Conservation (phyloP, 2,797 vertebrate species). For the Gouania willdenowi region DNA sequence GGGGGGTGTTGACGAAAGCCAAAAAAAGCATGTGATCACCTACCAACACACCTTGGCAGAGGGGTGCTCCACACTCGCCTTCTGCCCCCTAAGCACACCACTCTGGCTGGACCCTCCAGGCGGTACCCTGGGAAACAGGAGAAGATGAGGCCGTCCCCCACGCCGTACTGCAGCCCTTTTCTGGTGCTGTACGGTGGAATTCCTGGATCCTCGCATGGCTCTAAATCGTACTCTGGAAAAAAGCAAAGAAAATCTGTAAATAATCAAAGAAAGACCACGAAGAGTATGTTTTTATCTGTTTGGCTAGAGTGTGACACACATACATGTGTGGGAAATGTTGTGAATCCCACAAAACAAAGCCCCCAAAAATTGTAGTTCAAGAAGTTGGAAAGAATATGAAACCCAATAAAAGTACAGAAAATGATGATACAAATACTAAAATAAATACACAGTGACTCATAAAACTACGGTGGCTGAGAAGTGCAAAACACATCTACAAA, state of each 20-base stretch:
- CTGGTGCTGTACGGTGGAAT: slow-evolving; percentile 92
- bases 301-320: no score
- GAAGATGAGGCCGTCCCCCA: slow-evolving; percentile 90
- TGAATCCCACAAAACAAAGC: no score
- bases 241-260: background rate
- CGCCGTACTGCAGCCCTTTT: slow-evolving; percentile 92
- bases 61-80: slow-evolving; percentile 98
- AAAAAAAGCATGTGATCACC: slow-evolving; percentile 97
- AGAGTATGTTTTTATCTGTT: no score
- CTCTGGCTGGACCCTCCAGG: slow-evolving; percentile 88
- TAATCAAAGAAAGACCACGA: background rate
- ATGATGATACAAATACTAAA: no score
- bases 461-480: no score
- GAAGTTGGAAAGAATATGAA: no score
- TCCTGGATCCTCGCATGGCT: slow-evolving; percentile 94
- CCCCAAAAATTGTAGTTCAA: no score
- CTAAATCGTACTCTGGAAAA: slow-evolving; percentile 88
- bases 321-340: no score
- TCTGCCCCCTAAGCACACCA: slow-evolving; percentile 97
- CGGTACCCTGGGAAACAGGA: slow-evolving; percentile 98
- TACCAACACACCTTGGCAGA: slow-evolving; percentile 99
- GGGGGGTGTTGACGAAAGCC: slow-evolving; percentile 73
- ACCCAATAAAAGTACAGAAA: no score
- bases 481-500: no score
- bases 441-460: no score